phyloP scores from a whole-genome alignment of 2,113 vertebrate genomes.

The Phylloscopus trochilus region DNA sequence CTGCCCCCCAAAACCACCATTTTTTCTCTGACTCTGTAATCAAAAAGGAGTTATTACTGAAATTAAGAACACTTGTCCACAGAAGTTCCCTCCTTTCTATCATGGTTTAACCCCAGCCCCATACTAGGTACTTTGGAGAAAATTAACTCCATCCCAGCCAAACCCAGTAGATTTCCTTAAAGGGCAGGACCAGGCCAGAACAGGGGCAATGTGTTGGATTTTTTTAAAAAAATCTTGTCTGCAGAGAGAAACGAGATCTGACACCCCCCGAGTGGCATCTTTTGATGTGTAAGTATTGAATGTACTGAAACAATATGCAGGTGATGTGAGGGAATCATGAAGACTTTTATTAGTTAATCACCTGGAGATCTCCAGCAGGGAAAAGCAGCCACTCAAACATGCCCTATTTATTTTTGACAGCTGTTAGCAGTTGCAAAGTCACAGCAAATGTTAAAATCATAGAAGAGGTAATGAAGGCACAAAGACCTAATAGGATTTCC shows the following conservation, averaged over 20 bases:
- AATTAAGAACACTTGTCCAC: background rate
- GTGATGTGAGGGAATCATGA: accelerated
- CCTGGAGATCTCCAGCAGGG: background rate
- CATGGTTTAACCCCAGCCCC: background rate
- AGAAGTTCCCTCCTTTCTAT: background rate
- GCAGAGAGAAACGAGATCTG: background rate
- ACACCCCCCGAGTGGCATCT: background rate
- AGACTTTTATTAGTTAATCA: background rate
- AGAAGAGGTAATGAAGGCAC: background rate
- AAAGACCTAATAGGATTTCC: background rate
- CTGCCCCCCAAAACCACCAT: background rate
- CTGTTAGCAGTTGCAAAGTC: background rate
- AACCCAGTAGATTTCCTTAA: background rate
- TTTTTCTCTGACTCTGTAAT: background rate
- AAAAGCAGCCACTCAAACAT: background rate
- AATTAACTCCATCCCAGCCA: background rate
- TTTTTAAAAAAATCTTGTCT: background rate
- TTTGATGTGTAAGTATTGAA: background rate
- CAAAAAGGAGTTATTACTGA: background rate
- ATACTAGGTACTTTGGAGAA: background rate
- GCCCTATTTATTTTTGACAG: background rate
- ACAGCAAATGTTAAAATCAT: background rate
- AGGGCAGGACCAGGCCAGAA: background rate
- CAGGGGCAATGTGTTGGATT: background rate
- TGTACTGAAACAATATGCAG: background rate